phyloP scores from a whole-genome alignment of 2,113 vertebrate genomes.

The Nothocercus nigrocapillus region DNA sequence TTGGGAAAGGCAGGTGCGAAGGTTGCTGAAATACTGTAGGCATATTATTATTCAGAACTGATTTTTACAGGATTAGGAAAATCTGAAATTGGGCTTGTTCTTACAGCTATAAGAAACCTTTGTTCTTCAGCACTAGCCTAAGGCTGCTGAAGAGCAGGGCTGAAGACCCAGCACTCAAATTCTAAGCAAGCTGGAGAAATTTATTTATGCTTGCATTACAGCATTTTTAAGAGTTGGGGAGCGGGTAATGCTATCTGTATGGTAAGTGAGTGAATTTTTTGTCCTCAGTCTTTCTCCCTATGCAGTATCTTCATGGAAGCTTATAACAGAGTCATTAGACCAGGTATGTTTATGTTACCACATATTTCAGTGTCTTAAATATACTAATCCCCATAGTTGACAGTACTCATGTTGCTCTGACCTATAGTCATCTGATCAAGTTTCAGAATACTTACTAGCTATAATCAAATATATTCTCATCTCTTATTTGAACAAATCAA shows the following conservation, averaged over 20 bases:
- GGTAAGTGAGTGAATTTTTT: not conserved
- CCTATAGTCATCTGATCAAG: conserved; percentile 82
- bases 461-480: conserved; percentile 84
- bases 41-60: not conserved
- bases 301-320: not conserved
- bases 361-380: conserved; percentile 47
- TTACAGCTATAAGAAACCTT: not conserved
- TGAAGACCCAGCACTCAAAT: not conserved
- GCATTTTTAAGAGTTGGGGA: not conserved
- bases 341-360: conserved; percentile 63
- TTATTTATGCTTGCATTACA: not conserved
- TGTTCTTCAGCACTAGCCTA: too few relatives aligned
- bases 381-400: conserved; percentile 69
- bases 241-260: not conserved
- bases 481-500: conserved; percentile 84
- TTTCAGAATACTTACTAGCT: conserved; percentile 77
- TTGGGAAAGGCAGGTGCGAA: not conserved
- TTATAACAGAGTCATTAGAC: not conserved
- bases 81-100: accelerated
- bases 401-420: conserved; percentile 72
- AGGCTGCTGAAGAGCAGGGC: accelerated
- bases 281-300: not conserved
- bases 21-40: not conserved
- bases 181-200: not conserved
- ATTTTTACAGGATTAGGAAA: accelerated